Evolutionary conservation across 2,888 invertebrate genomes (phyloP), one percentile per base, ranked within the genome.

Genomic region (Dolichopus griseipennis): DNA sequence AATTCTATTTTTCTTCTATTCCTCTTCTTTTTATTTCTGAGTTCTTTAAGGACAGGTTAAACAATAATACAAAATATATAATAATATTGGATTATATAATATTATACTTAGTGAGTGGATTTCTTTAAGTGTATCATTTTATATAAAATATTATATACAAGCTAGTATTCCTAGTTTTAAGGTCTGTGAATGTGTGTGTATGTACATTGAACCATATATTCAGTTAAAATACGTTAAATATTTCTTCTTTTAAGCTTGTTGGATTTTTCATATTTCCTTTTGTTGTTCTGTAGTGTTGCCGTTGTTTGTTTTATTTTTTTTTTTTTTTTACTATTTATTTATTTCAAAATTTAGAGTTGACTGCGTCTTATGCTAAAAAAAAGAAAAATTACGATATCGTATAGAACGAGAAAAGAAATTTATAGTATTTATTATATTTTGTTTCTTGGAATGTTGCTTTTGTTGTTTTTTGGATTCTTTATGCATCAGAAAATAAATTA

Each of bases 401-500:
- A 6, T 43, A 15, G 12, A 52, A n/a, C 52, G 52, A 18, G 2
- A 18, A 52, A 41, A 15, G 52, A n/a, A n/a, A 52, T 18, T 10
- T 52, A 18, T 52, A 18, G 52, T 52, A 12, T 12, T 18, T 18
- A 18, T 52, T 52, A 18, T 52, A 18, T 52, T 52, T 52, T 52
- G 52, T 52, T 52, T 15, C 2, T 27, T 27, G 27, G 2, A 27
- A 27, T 27, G 5, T 27, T 27, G 5, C n/a, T 52, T 15, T 52
- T 52, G 15, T 52, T 52, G 2, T 18, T 52, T 52, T 18, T 18
- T 18, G 15, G 15, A 52, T 52, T n/a, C 52, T 52, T 52, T 52
- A 52, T 52, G 52, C 52, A 52, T 41, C 41, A 41, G 41, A 41
- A 41, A 41, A 41, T 52, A 52, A 52, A 52, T 52, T 52, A 52